Evolutionary conservation across 2,888 invertebrate species (phyloP), one percentile per base, ranked within the genome.

Genomic region (Platycheirus rosarum): DNA sequence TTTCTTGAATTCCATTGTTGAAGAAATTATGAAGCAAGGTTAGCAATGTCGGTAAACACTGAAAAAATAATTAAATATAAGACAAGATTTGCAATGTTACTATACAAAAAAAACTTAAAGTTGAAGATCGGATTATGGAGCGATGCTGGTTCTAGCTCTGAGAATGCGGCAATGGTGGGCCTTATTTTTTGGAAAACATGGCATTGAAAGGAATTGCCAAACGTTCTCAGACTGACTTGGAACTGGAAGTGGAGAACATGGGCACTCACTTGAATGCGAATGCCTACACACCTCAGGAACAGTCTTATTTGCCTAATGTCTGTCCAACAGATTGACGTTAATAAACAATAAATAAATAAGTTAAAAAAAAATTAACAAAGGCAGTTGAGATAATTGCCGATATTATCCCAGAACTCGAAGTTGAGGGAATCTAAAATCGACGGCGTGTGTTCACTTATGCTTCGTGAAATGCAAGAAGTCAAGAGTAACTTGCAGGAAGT

Each of bases 131-230:
- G 97, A 29, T 92, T 99, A 42, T 99, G 99, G 99, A 98, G 99
- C 87, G 99, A 99, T 92, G 98, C 99, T 85, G 99, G 99, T 11
- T 98, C 98, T 87, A 94, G 99, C 86, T 99, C 96, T 89, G 99
- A 99, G 91, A 96, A 92, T 84, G 94, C 95, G 66, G 93, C 91
- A 99, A 99, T 92, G 99, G 99, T 75, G 98, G 98, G 7, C 99
- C 99, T 6, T 99, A 99, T 91, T 99, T 99, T 88, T 93, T 99
- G 90, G 99, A 99, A 92, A 99, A 99, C 91, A 99, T 99, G 99
- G 98, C 98, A 70, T 99, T 99, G 92, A 91, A 91, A 87, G 99
- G 99, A 26, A 99, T 99, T 29, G 93, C 95, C 65, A 98, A 97
- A 90, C 93, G 99, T 76, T 96, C 97, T 3, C 98, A 99, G 92